Evolutionary conservation across 2,888 invertebrate genomes (phyloP).

Genomic region (Zygothrica quintamaculata): DNA sequence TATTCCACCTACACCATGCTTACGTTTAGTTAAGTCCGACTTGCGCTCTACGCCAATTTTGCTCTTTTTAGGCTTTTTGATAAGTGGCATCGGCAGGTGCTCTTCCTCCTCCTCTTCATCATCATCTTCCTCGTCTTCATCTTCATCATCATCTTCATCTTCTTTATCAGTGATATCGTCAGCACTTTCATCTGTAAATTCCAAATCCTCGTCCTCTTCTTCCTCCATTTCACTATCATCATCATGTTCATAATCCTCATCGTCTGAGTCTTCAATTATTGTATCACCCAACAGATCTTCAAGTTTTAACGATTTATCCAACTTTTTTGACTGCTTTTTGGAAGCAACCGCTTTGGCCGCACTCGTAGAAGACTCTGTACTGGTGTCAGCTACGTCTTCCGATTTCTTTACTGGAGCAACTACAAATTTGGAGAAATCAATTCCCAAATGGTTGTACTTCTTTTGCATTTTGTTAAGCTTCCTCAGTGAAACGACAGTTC

Average conservation of each 20-base stretch:
- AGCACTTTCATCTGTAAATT: conserved; percentile 18
- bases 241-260: conserved; percentile 75
- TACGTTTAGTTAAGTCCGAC: conserved; percentile 71
- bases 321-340: conserved; percentile 43
- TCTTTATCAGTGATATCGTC: too few relatives aligned
- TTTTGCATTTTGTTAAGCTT: conserved; percentile 76
- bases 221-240: conserved; percentile 38
- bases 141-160: conserved; percentile 14
- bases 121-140: conserved; percentile 20
- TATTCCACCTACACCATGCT: conserved; percentile 76
- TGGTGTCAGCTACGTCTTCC: conserved; percentile 27
- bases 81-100: conserved; percentile 7
- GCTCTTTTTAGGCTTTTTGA: conserved; percentile 43
- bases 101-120: conserved; percentile 20
- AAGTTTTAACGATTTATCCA: conserved; percentile 57
- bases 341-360: conserved; percentile 16
- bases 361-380: conserved; percentile 35
- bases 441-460: conserved; percentile 79
- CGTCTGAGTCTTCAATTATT: conserved; percentile 81
- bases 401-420: conserved; percentile 62
- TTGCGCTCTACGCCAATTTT: conserved; percentile 61
- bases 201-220: conserved; percentile 18
- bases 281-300: conserved; percentile 80
- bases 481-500: conserved; percentile 62
- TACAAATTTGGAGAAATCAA: conserved; percentile 74